Conservation (phyloP, 2,888 invertebrate genomes). For the Eubasilissa splendida region DNA sequence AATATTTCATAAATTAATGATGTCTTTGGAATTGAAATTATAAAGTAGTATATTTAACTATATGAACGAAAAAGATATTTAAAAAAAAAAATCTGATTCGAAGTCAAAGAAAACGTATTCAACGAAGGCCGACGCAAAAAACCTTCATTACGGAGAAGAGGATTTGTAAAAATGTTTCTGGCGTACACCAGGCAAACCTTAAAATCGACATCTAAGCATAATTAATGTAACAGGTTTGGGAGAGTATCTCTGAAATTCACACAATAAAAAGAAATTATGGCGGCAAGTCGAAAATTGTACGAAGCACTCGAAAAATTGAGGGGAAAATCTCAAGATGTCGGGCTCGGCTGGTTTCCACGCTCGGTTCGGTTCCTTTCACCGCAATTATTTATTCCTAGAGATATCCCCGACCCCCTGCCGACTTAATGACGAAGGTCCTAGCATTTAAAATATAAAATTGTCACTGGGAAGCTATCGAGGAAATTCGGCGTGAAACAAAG, state of each 20-base stretch:
- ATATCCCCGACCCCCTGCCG: constrained; percentile 33
- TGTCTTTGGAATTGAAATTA: too few species aligned
- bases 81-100: too few species aligned
- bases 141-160: not conserved
- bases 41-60: too few species aligned
- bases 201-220: constrained; percentile 39
- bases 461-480: constrained; percentile 44
- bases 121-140: constrained; percentile 5
- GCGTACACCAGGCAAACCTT: not conserved
- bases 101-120: not conserved
- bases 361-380: constrained; percentile 49
- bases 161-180: constrained; percentile 1
- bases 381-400: constrained; percentile 53
- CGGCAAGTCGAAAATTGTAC: constrained; percentile 44
- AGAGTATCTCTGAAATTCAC: constrained; percentile 44
- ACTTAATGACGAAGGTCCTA: constrained; percentile 44
- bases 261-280: constrained; percentile 49
- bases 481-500: constrained; percentile 38
- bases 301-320: constrained; percentile 46
- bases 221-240: constrained; percentile 49
- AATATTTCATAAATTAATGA: too few species aligned
- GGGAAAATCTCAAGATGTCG: constrained; percentile 51
- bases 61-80: too few species aligned
- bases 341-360: constrained; percentile 45
- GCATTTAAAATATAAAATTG: constrained; percentile 49